Percentiles rank a stretch among this genome's conserved stretches.
Conservation (phyloP, 2,113 vertebrate genomes). For the Halcyon malimbica region DNA sequence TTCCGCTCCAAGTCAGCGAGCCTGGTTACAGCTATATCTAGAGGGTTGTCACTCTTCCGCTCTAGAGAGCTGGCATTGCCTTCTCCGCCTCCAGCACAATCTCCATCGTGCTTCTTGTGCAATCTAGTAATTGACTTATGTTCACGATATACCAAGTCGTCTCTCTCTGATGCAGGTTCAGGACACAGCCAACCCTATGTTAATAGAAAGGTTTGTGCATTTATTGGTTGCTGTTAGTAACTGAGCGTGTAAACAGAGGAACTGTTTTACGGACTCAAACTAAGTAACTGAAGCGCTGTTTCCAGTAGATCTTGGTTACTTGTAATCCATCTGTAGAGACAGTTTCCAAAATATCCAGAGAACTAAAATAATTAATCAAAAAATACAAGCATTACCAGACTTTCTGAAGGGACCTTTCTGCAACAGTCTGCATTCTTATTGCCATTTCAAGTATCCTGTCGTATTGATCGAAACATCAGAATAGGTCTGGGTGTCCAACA, state of each 20-base stretch:
- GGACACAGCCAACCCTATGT: conserved; percentile 95
- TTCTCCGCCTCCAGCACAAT: conserved; percentile 83
- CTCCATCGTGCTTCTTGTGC: conserved; percentile 80
- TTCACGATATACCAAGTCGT: conserved; percentile 97
- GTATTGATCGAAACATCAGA: not conserved
- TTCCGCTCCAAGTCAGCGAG: conserved; percentile 99
- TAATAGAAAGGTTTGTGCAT: conserved; percentile 77
- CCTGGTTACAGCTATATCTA: conserved; percentile 99
- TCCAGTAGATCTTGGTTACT: conserved; percentile 57
- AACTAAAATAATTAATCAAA: conserved; percentile 56
- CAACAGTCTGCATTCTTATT: not conserved
- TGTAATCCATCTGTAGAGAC: conserved; percentile 56
- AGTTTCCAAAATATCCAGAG: conserved; percentile 68
- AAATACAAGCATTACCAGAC: conserved; percentile 27
- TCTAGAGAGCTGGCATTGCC: conserved; percentile 85
- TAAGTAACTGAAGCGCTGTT: conserved; percentile 39
- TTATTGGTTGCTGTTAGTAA: conserved; percentile 47
- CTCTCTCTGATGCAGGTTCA: conserved; percentile 94
- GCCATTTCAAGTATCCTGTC: not conserved
- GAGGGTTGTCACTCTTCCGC: conserved; percentile 95
- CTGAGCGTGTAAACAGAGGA: conserved; percentile 39
- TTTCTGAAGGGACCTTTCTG: conserved; percentile 5
- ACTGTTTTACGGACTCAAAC: conserved; percentile 63
- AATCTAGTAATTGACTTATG: conserved; percentile 91
- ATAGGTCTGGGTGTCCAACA: not conserved